Base-by-base conservation (phyloP, 2,888 invertebrate species). In the Latrodectus hesperus region DNA sequence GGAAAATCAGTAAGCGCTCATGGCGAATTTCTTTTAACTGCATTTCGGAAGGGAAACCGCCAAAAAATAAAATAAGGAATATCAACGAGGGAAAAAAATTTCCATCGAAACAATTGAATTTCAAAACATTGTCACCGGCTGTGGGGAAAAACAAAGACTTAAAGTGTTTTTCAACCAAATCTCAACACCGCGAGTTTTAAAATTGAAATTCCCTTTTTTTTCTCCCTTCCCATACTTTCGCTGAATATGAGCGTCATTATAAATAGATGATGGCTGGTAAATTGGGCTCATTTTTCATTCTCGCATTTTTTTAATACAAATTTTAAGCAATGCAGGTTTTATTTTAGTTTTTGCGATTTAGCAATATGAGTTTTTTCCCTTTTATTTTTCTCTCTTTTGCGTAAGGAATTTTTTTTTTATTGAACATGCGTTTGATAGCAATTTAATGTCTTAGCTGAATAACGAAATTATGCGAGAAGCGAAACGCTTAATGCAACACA, bases 391-490 rank as follows among this genome's bases (percentile, higher is more conserved):
- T 14, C 26, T 71, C 38, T 38, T 71, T 22, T 22, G 22, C 26
- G 80, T 73, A 67, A 64, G 65, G 65, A 51, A 72, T 80, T 72
- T 38, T 38, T 38, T 38, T 38, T 38, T 84, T 71, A 67, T 70
- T 14, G 77, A 77, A 72, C 74, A 65, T 49, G 17, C 52, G 77
- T 76, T 77, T 77, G 84, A 77, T 84, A 84, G 83, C 83, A 65
- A 84, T 84, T 84, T 84, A 84, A 84, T 84, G 83, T 22, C 55
- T 84, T 65, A 22, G 70, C 70, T 14, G 64, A 60, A 76, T 84
- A 76, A 72, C 76, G 76, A 84, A 84, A 84, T 84, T 84, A 84
- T 84, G 83, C 83, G 64, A 16, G n/a, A 75, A 81, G 38, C 64
- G 38, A 51, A 49, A 14, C 14, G 60, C 60, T 84, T 71, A 65